These are phyloP conservation scores for Miltochrista miniata DNA, from an alignment of 2,888 invertebrate species.

Conservation along the genomic window DNA sequence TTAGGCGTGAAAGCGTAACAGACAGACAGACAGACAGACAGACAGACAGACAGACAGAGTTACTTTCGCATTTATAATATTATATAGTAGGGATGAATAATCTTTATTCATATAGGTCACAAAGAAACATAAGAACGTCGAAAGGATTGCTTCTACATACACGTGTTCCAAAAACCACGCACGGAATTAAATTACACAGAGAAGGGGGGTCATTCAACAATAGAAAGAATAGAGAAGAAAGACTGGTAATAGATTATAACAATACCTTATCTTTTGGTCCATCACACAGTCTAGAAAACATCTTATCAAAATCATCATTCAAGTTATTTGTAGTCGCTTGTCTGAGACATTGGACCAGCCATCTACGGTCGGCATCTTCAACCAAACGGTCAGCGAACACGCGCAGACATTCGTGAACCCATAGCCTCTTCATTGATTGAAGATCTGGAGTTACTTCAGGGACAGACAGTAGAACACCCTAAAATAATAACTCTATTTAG, in stretches of 20 bases:
- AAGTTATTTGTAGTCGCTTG: constrained; percentile 83
- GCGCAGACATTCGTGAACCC: constrained; percentile 96
- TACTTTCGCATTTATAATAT: no score
- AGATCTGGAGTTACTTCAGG: constrained; percentile 96
- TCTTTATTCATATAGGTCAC: no score
- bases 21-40: no score
- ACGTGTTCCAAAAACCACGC: no score
- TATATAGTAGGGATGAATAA: no score
- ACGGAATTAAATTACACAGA: no score
- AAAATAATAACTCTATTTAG: constrained; percentile 22
- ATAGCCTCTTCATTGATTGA: constrained; percentile 93
- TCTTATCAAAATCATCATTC: constrained; percentile 86
- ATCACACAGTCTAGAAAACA: constrained; percentile 86
- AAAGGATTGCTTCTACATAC: no score
- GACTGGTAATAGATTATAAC: not conserved
- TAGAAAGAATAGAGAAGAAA: not conserved
- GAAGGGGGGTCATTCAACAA: no score
- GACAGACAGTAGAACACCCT: constrained; percentile 95
- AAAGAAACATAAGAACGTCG: no score
- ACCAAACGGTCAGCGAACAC: constrained; percentile 97
- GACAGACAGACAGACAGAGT: no score
- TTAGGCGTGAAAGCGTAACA: no score
- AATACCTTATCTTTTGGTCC: constrained; percentile 50
- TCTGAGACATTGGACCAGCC: constrained; percentile 90
- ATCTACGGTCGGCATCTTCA: constrained; percentile 91